Base-by-base conservation (phyloP, 2,888 invertebrate species). In the Sinotaia quadrata region DNA sequence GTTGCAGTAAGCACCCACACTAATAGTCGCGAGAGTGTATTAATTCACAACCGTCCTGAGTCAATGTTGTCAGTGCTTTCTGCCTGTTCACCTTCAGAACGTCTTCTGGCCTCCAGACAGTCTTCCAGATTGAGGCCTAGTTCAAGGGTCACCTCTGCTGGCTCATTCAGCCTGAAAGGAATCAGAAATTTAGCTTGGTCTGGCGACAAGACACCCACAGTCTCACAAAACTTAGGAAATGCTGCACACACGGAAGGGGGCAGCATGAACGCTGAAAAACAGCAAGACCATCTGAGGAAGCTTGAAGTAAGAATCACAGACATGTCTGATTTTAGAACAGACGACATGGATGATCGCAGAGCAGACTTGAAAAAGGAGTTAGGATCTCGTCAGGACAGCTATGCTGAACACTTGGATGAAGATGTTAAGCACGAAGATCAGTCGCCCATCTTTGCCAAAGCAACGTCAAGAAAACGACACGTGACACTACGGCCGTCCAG, bases 401-500 rank as follows among this genome's bases (percentile, higher is more conserved):
- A 51, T n/a, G 61, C 61, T 27, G 47, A 36, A 1, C 61, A 61
- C 34, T 51, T 61, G 34, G 31, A 49, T 2, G 61, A 61, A 5
- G 61, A n/a, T n/a, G n/a, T n/a, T n/a, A n/a, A n/a, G n/a, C n/a
- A n/a, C n/a, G n/a, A n/a, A 54, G 68, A 24, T 60, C 60, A 62
- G 44, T 77, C 31, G 75, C 72, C 57, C 69, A 72, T 31, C 52
- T 71, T 37, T 76, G 61, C 68, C 68, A 68, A 31, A 74, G 71
- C 66, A 70, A 69, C 8, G 72, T 62, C 37, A 75, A 69, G 37
- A 65, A 65, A n/a, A 66, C 61, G n/a, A 33, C n/a, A n/a, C n/a
- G n/a, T n/a, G n/a, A n/a, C n/a, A n/a, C n/a, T n/a, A n/a, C n/a
- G n/a, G n/a, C n/a, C 33, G 44, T n/a, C 15, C 29, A n/a, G n/a